Conservation (phyloP, 2,797 vertebrate genomes). For the Delichon dasypus region DNA sequence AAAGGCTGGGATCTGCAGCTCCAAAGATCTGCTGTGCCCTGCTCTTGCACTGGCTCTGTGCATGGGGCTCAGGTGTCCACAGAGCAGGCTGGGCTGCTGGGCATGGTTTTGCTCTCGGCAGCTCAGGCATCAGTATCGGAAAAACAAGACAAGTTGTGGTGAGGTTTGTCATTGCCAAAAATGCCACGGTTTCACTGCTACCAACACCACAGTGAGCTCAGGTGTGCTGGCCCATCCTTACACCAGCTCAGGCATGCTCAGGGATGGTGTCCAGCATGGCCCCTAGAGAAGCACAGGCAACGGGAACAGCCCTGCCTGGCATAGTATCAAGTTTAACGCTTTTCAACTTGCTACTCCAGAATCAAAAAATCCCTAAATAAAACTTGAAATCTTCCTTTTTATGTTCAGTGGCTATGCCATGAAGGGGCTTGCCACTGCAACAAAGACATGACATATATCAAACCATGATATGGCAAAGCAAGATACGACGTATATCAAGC, state of each 20-base stretch:
- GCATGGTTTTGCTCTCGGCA: fast-evolving
- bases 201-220: neutral
- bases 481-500: neutral
- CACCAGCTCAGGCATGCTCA: neutral
- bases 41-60: neutral
- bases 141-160: neutral
- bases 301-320: neutral
- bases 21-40: neutral
- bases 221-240: neutral
- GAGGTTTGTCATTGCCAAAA: neutral
- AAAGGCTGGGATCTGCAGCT: neutral
- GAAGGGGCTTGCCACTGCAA: neutral
- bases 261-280: neutral
- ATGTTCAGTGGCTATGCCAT: neutral
- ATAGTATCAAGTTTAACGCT: neutral
- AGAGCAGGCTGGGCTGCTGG: neutral
- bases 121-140: neutral
- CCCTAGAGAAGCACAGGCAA: neutral
- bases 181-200: neutral
- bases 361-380: neutral
- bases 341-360: neutral
- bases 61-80: neutral
- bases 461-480: neutral
- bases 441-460: neutral
- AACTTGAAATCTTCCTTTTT: neutral